Evolutionary conservation across 2,113 vertebrate genomes (phyloP), one percentile per base, ranked within the genome.

Genomic region (Ailurus styani): DNA sequence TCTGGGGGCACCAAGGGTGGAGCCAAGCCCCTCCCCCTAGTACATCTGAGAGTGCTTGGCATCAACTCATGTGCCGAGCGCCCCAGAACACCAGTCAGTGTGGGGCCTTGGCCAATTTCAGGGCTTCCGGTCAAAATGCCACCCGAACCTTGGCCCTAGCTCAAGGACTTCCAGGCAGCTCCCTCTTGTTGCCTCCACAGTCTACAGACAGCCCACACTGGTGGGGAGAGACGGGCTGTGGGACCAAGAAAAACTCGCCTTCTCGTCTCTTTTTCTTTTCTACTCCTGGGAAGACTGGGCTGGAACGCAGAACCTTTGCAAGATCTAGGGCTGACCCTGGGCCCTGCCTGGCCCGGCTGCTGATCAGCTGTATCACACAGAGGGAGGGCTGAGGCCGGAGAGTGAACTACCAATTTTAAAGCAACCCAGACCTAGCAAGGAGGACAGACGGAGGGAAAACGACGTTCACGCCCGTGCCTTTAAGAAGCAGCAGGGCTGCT

Each of bases 121-220:
- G 77, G 66, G 72, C 94, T 96, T 96, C 81, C 8, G 37, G 85
- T 96, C 94, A 93, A 91, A 96, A 97, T 86, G 94, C 87, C 94
- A 97, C 55, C 87, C 20, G 66, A 85, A 84, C 42, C 70, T 27
- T 93, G 82, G 93, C 64, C 37, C 34, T 47, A 68, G 62, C 86
- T 89, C 81, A 94, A 95, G 68, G 64, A 94, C 75, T 97, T 97
- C 55, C 87, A 96, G 64, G 84, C 87, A 93, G 52, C 47, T 94
- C 90, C 77, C 54, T 90, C 75, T 34, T 54, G 31, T 55, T 89
- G 91, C 90, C 75, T 90, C 85, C 54, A 47, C 23, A 70, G 42
- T 85, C 55, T 57, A 96, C 75, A 91, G 31, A 60, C 52, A 89
- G 25, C 47, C 72, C 75, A 90, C 81, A 81, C 20, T 60, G 20